phyloP scores from a whole-genome alignment of 2,888 invertebrate genomes.

The Dryomyza anilis region DNA sequence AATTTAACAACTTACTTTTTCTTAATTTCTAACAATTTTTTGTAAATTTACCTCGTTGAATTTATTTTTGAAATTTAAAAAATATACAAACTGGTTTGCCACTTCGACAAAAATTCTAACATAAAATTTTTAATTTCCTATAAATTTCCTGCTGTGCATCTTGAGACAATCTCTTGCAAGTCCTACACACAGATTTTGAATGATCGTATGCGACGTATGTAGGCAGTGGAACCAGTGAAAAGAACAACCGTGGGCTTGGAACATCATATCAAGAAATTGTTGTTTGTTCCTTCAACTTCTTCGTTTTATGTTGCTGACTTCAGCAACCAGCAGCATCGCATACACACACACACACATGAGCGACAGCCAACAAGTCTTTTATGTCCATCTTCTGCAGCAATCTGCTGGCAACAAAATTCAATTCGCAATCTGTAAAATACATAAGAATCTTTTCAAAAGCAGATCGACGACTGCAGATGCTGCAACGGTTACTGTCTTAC shows the following conservation, averaged over 20 bases:
- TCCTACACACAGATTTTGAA: constrained; percentile 8
- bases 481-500: neutral
- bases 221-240: neutral
- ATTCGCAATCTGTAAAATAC: neutral
- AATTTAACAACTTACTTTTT: too few species aligned
- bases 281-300: constrained; percentile 12
- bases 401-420: neutral
- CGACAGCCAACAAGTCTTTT: constrained; percentile 39
- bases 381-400: constrained; percentile 34
- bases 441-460: constrained; percentile 1
- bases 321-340: neutral
- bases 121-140: too few species aligned
- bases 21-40: too few species aligned
- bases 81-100: too few species aligned
- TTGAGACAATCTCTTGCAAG: neutral
- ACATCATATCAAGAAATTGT: neutral
- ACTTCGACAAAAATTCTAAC: too few species aligned
- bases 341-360: constrained; percentile 5
- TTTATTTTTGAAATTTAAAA: too few species aligned
- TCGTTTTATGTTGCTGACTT: constrained; percentile 24
- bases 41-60: too few species aligned
- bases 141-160: too few species aligned
- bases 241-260: constrained; percentile 2
- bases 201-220: neutral
- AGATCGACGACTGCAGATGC: neutral